Evolutionary conservation across 2,797 vertebrate genomes (phyloP).

Genomic region (Aratinga solstitialis): DNA sequence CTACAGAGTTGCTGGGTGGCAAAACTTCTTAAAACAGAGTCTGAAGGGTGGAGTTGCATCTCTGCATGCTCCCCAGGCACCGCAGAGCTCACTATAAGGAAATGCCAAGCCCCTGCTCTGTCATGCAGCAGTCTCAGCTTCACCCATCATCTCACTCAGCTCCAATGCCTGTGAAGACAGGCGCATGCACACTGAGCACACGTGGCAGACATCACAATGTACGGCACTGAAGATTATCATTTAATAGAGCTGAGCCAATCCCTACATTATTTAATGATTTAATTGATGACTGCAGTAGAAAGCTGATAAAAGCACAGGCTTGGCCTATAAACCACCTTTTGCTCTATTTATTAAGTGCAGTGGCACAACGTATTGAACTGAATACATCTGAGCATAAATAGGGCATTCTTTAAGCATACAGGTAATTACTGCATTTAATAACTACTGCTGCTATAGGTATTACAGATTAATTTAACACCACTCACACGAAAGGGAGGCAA

Average conservation of each 20-base stretch:
- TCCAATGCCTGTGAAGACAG: neutral
- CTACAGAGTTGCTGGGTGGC: neutral
- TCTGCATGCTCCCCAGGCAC: neutral
- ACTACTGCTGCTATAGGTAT: neutral
- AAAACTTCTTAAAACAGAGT: neutral
- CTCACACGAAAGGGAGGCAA: neutral
- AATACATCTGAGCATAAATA: neutral
- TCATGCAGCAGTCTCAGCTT: neutral
- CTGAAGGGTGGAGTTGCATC: neutral
- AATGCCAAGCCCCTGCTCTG: neutral
- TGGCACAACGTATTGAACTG: constrained; percentile 38
- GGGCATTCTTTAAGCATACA: neutral
- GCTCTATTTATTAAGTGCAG: constrained; percentile 61
- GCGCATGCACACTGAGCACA: neutral
- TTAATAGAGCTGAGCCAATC: constrained; percentile 51
- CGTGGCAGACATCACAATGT: neutral
- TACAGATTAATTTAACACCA: neutral
- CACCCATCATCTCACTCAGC: neutral
- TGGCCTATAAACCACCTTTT: constrained; percentile 51
- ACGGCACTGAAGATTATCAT: constrained; percentile 17
- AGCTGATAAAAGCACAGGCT: constrained; percentile 39
- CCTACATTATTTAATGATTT: constrained; percentile 70
- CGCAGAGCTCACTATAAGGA: rapidly evolving
- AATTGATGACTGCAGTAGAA: constrained; percentile 50
- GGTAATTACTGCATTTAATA: constrained; percentile 24